phyloP scores from a whole-genome alignment of 2,888 invertebrate genomes.

The Nomada hirtipes region DNA sequence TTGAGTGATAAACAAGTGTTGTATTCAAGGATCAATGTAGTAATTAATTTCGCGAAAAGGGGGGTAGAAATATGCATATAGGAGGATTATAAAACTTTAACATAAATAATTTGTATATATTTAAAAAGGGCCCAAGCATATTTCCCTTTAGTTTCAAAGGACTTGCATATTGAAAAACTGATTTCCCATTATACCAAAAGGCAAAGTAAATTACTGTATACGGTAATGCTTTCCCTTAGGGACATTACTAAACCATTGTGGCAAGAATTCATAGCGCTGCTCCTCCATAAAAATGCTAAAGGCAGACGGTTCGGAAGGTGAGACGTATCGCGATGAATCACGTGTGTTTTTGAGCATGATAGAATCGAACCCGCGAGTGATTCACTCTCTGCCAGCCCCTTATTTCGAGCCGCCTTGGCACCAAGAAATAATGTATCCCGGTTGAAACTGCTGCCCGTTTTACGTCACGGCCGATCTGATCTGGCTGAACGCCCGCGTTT shows the following conservation, averaged over 20 bases:
- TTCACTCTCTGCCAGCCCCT: slow-evolving; percentile 42
- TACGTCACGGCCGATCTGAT: slow-evolving; percentile 58
- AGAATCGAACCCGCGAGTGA: slow-evolving; percentile 41
- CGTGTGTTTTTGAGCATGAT: slow-evolving; percentile 32
- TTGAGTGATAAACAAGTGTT: too few species aligned
- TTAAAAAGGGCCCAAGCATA: too few species aligned
- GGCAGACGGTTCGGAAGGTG: slow-evolving; percentile 19
- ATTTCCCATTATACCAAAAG: too few species aligned
- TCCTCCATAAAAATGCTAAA: slow-evolving; percentile 48
- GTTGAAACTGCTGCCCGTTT: slow-evolving; percentile 53
- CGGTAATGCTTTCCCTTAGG: not conserved
- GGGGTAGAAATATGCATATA: too few species aligned
- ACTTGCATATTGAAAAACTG: too few species aligned
- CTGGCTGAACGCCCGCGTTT: slow-evolving; percentile 65
- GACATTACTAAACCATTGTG: not conserved
- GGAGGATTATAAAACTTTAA: too few species aligned
- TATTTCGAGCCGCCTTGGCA: slow-evolving; percentile 52
- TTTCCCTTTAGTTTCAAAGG: too few species aligned
- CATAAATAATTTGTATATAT: too few species aligned
- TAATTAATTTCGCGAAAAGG: too few species aligned
- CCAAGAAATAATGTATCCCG: slow-evolving; percentile 60
- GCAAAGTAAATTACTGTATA: not conserved
- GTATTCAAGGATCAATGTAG: too few species aligned
- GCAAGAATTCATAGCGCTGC: not conserved
- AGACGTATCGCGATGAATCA: slow-evolving; percentile 38